Evolutionary conservation across 2,113 vertebrate species (phyloP), one percentile per base, ranked within the genome.

Genomic region (Podiceps cristatus): DNA sequence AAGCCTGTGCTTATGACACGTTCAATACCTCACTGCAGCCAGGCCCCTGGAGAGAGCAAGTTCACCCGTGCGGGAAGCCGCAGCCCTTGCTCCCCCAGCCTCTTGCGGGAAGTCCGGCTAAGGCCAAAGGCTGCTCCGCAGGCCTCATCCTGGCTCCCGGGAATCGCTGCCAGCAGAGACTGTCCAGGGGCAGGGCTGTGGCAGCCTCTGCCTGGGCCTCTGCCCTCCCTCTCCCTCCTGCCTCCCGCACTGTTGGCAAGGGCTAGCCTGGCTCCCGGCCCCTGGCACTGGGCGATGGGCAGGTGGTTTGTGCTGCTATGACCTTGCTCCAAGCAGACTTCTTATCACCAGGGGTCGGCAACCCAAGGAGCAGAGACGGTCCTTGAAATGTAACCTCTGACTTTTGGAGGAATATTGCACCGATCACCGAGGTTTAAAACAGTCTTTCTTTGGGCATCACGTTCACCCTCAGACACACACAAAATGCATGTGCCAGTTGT

Each of bases 291-390:
- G 87, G 19, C 2, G 0, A 62, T 33, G 91, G 86, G 94, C 97
- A 97, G 96, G 96, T 97, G 96, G 97, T 40, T 95, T 49, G 66
- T 95, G 93, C 89, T 95, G 94, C 93, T 93, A 83, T 96, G 97
- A 97, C 97, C 97, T 97, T 97, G 96, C 97, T 97, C 94, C 91
- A 96, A 97, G 95, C 97, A 97, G 95, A 94, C 93, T 97, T 97
- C 86, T 60, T 95, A 87, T 58, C 97, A 83, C 94, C 93, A 69
- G 95, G 97, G 80, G 73, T 72, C 8, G 45, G 84, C 96, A 96
- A 82, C 94, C 84, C 62, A 5, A 94, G 77, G 89, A 89, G 89
- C 0, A 0, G 91, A 82, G 67, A 66, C 0, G 53, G 77, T 93
- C 95, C 95, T 96, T 93, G 94, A 87, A 94, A 94, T 31, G 84